Conservation (phyloP, 2,113 vertebrate genomes). For the Heliornis fulica region DNA sequence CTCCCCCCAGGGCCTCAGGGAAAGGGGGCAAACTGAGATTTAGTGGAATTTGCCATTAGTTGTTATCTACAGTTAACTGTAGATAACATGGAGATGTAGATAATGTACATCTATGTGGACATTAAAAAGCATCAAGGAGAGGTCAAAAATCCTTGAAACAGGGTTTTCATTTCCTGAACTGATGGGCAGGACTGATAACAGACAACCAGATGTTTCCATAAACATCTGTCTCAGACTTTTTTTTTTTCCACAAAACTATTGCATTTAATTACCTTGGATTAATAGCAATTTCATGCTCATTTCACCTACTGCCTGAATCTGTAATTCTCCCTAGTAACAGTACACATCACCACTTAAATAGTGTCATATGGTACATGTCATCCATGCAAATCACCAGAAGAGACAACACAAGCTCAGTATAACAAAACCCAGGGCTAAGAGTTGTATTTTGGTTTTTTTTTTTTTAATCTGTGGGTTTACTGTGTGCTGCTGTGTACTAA, state of each 20-base stretch:
- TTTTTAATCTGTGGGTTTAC: background rate
- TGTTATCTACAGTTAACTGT: background rate
- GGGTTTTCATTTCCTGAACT: background rate
- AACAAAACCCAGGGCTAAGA: background rate
- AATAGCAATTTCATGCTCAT: background rate
- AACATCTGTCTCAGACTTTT: background rate
- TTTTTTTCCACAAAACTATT: background rate
- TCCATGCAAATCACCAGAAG: background rate
- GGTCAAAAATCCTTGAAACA: background rate
- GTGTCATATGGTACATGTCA: background rate
- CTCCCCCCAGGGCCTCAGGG: background rate
- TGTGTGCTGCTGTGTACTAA: background rate
- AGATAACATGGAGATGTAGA: background rate
- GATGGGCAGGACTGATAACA: background rate
- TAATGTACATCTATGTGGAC: background rate
- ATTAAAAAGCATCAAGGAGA: background rate
- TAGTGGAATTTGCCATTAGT: background rate
- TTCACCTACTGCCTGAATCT: background rate
- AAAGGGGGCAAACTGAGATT: background rate
- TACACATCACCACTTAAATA: background rate
- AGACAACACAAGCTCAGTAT: background rate
- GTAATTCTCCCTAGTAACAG: background rate
- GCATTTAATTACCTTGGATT: background rate
- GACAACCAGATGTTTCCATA: fast-evolving
- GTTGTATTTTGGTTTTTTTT: too few species aligned